These are phyloP conservation scores for Phengaris arion DNA, from an alignment of 2,888 invertebrate genomes.

Conservation along the genomic window DNA sequence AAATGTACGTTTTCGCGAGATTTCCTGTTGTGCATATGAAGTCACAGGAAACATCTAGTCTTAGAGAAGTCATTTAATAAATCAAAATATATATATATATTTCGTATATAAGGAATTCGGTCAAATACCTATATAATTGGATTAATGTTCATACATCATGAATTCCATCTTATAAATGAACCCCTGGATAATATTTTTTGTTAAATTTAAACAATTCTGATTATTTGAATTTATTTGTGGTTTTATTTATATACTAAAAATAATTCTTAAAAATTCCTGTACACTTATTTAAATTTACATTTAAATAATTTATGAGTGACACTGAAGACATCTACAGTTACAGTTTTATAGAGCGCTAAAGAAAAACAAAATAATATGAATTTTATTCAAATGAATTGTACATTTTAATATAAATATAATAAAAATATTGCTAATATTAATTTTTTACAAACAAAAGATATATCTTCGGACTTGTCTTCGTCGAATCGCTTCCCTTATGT, in stretches of 20 bases:
- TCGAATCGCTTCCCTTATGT: conserved; percentile 42
- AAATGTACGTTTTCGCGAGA: no score
- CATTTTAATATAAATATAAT: background rate
- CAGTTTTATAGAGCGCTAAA: background rate
- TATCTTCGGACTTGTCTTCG: conserved; percentile 51
- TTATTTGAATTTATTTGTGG: background rate
- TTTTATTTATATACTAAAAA: background rate
- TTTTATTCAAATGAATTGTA: background rate
- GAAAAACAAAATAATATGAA: background rate
- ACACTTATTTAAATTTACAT: background rate
- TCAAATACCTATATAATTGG: background rate
- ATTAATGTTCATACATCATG: conserved; percentile 8
- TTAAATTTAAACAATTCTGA: background rate
- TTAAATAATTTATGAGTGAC: conserved; percentile 10
- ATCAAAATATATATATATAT: no score
- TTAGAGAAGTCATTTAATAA: no score
- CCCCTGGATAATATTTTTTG: background rate
- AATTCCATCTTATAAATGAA: background rate
- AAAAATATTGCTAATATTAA: background rate
- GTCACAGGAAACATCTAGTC: no score
- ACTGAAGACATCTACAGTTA: conserved; percentile 1
- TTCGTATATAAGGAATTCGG: conserved; percentile 1
- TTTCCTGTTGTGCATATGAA: no score
- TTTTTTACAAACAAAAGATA: conserved; percentile 32
- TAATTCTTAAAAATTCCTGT: background rate